Base-by-base conservation (phyloP, 2,888 invertebrate species). In the Eupsilia transversa region DNA sequence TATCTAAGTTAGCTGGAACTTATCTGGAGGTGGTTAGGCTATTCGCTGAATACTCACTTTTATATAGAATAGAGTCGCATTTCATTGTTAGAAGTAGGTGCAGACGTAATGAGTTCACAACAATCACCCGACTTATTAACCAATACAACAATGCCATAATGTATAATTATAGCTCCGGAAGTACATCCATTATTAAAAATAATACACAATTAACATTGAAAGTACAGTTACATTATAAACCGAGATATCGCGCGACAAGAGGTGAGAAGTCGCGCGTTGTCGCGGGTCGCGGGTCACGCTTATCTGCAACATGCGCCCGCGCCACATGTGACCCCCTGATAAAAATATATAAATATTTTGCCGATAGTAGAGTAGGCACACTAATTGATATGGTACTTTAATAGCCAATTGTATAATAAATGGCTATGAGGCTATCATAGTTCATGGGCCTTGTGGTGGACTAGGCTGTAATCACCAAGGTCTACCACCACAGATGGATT, bases 151-250 rank as follows among this genome's bases (percentile, higher is more conserved):
- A 59, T 27, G 14, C 56, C 35, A 33, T 41, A 20, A 65, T 33
- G 7, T 27, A 41, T 56, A 67, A 43, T 30, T 72, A 81, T 23
- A 35, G 43, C 56, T 72, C 66, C 77, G 86, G 84, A 86, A 86
- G 46, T 67, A 38, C 41, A 49, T n/a, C 5, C 56, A 75, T 61
- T 49, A 72, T 72, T 41, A 79, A 78, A 79, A 79, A 82, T 74
- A 79, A 77, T 60, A 71, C 64, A 74, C 66, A 79, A 82, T 81
- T 83, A 79, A 85, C 72, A 76, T 80, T 77, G 66, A 77, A 80
- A 82, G 59, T 66, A 54, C 60, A 54, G 17, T 78, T 68, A 76
- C 60, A 41, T 57, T 71, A 72, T 35, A 66, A 73, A 27, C 54
- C 30, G 67, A 63, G 57, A 27, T 77, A 77, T 67, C 77, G 77